phyloP scores from a whole-genome alignment of 2,888 invertebrate genomes.

The Steinernema scapterisci region DNA sequence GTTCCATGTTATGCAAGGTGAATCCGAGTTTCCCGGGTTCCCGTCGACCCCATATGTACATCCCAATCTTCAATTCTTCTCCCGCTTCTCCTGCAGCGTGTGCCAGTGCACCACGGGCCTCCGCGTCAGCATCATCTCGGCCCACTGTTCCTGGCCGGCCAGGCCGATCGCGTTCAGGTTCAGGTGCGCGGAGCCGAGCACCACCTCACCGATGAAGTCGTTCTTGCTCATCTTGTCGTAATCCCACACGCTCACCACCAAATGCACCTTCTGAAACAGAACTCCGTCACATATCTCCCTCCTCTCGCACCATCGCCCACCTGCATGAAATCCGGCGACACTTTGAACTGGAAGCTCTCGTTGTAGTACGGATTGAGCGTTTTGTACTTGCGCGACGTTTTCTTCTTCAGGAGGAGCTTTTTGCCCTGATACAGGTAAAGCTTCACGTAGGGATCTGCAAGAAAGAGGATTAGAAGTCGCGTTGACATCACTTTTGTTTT shows the following conservation, averaged over 20 bases:
- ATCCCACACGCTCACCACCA: conserved; percentile 65
- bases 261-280: conserved; percentile 44
- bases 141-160: conserved; percentile 62
- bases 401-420: conserved; percentile 65
- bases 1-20: no score
- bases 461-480: conserved; percentile 15
- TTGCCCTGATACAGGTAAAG: conserved; percentile 65
- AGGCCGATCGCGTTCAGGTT: conserved; percentile 48
- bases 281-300: not conserved
- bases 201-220: conserved; percentile 65
- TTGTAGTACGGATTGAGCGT: conserved; percentile 65
- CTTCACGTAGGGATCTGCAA: conserved; percentile 67
- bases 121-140: conserved; percentile 63
- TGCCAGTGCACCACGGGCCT: conserved; percentile 67
- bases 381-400: conserved; percentile 66
- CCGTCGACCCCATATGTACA: not conserved
- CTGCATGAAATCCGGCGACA: conserved; percentile 56
- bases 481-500: conserved; percentile 27
- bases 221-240: conserved; percentile 67
- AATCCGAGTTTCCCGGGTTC: not conserved
- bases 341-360: conserved; percentile 67
- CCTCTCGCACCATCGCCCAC: conserved; percentile 37
- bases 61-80: conserved; percentile 39
- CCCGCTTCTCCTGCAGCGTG: conserved; percentile 58
- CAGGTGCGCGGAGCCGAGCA: conserved; percentile 53